Evolutionary conservation across 2,797 vertebrate genomes (phyloP).

Genomic region (Pempheris klunzingeri): DNA sequence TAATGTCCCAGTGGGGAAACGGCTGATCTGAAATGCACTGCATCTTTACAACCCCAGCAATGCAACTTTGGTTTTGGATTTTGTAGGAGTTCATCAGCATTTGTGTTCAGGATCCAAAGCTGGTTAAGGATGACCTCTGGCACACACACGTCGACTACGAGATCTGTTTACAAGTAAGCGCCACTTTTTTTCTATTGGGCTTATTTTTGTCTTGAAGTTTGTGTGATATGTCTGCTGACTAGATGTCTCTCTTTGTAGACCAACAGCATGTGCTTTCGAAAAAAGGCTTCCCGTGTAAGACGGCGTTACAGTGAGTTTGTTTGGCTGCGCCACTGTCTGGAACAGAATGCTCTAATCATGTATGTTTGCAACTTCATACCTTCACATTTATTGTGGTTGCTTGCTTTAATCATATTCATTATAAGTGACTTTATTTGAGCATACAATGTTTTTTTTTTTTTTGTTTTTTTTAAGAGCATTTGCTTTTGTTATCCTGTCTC

Average conservation of each 20-base stretch:
- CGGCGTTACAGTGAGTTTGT: conserved; percentile 95
- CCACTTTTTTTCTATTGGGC: background rate
- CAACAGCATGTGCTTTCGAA: conserved; percentile 96
- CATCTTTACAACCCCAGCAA: background rate
- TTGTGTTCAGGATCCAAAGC: conserved; percentile 90
- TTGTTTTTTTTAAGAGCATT: background rate
- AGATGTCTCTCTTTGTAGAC: conserved; percentile 83
- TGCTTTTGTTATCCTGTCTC: background rate
- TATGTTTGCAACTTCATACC: conserved; percentile 74
- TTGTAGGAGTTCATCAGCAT: conserved; percentile 94
- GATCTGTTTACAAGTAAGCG: conserved; percentile 93
- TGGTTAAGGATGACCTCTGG: conserved; percentile 91
- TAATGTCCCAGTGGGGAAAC: too few species aligned
- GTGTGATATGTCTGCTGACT: background rate
- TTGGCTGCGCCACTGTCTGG: conserved; percentile 94
- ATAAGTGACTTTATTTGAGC: background rate
- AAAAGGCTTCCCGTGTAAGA: conserved; percentile 92
- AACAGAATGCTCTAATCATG: conserved; percentile 92
- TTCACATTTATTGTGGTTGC: background rate
- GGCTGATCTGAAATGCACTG: too few species aligned
- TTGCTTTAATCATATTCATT: background rate
- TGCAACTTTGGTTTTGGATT: background rate
- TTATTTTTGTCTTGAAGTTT: background rate
- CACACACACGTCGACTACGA: conserved; percentile 92
- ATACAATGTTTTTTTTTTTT: background rate